phyloP scores from a whole-genome alignment of 2,113 vertebrate genomes.

The Hucho hucho region DNA sequence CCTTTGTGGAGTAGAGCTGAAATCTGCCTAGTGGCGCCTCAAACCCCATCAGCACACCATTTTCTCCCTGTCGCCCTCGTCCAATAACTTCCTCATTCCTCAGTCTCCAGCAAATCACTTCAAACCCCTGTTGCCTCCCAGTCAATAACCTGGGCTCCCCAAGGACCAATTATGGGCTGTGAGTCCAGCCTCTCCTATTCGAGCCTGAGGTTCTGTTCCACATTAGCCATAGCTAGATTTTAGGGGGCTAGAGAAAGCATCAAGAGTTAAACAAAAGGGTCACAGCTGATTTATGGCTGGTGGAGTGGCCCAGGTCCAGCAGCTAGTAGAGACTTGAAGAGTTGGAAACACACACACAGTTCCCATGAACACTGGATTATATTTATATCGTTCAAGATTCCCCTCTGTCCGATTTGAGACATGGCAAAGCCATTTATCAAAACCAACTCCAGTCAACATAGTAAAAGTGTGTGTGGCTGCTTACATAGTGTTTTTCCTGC shows the following conservation, averaged over 20 bases:
- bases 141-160: conserved; percentile 40
- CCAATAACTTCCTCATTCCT: conserved; percentile 38
- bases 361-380: conserved; percentile 41
- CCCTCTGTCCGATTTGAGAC: conserved; percentile 11
- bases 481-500: not conserved
- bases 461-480: not conserved
- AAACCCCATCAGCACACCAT: conserved; percentile 21
- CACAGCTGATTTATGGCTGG: conserved; percentile 30
- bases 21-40: conserved; percentile 30
- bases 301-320: conserved; percentile 11
- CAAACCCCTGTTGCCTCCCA: not conserved
- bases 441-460: not conserved
- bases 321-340: conserved; percentile 16
- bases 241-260: conserved; percentile 4
- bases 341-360: conserved; percentile 20
- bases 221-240: conserved; percentile 21
- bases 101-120: conserved; percentile 41
- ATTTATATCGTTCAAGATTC: conserved; percentile 24
- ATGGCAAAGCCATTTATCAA: conserved; percentile 18
- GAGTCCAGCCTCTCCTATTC: conserved; percentile 31
- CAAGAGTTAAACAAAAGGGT: conserved; percentile 4
- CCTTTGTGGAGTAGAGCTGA: conserved; percentile 21
- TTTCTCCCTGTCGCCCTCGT: conserved; percentile 29
- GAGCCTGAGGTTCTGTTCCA: conserved; percentile 31
- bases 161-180: conserved; percentile 53